These are phyloP conservation scores for Campoplex capitator DNA, from an alignment of 2,888 invertebrate genomes.

Conservation along the genomic window DNA sequence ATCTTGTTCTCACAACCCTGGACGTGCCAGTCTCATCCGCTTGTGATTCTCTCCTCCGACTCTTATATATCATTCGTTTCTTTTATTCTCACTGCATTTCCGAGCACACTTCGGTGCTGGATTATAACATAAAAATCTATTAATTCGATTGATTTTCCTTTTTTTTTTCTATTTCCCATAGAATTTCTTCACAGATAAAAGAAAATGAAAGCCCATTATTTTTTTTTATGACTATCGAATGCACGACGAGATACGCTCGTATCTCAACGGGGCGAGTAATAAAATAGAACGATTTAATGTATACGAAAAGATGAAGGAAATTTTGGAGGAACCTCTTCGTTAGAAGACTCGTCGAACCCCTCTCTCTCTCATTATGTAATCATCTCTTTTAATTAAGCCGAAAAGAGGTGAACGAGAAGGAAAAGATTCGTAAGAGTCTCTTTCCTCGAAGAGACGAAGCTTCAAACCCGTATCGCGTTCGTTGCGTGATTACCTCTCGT, in stretches of 20 bases:
- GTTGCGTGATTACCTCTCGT: constrained; percentile 70
- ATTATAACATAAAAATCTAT: background rate
- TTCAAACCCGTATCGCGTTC: constrained; percentile 61
- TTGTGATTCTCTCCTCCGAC: background rate
- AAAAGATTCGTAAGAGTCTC: constrained; percentile 55
- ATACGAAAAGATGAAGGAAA: background rate
- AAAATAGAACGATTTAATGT: background rate
- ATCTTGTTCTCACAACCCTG: constrained; percentile 16
- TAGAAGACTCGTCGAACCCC: background rate
- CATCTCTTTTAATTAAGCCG: constrained; percentile 77
- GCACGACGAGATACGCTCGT: background rate
- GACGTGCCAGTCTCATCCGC: constrained; percentile 29
- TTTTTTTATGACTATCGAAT: background rate
- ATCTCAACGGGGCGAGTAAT: background rate
- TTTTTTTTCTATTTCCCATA: background rate
- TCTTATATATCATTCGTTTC: background rate
- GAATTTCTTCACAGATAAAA: background rate
- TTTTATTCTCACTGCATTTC: background rate
- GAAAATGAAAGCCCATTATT: background rate
- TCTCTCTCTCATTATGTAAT: constrained; percentile 76
- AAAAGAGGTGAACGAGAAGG: constrained; percentile 52
- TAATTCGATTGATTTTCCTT: constrained; percentile 7
- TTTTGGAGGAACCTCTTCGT: background rate
- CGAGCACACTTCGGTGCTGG: background rate
- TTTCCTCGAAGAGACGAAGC: constrained; percentile 49